Evolutionary conservation across 2,888 invertebrate species (phyloP).

Genomic region (Drosophila antonietae): DNA sequence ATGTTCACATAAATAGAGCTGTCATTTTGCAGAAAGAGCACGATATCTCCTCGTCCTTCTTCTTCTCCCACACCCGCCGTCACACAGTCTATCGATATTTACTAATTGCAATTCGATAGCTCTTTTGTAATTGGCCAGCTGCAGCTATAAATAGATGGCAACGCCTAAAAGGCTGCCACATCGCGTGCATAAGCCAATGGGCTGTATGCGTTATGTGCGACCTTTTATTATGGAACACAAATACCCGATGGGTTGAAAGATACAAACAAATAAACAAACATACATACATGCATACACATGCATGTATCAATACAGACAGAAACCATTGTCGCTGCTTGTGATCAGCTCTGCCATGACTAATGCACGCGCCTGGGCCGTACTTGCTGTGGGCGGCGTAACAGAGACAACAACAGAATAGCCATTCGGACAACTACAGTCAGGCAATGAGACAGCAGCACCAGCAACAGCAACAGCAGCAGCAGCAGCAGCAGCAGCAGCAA

Average conservation of each 20-base stretch:
- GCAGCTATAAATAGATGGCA: constrained; percentile 13
- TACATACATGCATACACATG: background rate
- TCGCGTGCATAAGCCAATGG: constrained; percentile 3
- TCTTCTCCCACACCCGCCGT: background rate
- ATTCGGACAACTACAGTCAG: constrained; percentile 8
- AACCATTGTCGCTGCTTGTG: constrained; percentile 19
- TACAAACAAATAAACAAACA: background rate
- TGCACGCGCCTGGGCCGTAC: background rate
- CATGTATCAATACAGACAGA: background rate
- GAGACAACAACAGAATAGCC: constrained; percentile 4
- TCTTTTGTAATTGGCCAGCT: background rate
- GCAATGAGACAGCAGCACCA: constrained; percentile 4
- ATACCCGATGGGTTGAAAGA: background rate
- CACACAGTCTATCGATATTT: constrained; percentile 1
- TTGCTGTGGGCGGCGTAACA: constrained; percentile 1
- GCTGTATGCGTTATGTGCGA: constrained; percentile 12
- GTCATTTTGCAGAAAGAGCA: background rate
- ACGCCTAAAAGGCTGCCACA: constrained; percentile 54
- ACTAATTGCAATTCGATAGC: background rate
- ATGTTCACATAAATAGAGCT: constrained; percentile 5
- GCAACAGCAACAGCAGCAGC: background rate
- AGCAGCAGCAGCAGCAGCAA: constrained; percentile 1
- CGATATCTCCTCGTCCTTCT: background rate
- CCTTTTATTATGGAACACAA: constrained; percentile 7
- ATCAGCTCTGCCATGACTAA: constrained; percentile 31